Evolutionary conservation across 1,140 invertebrate species (phyloP), one percentile per base, ranked within the genome.

Genomic region (Thalassaphorura encarpata): DNA sequence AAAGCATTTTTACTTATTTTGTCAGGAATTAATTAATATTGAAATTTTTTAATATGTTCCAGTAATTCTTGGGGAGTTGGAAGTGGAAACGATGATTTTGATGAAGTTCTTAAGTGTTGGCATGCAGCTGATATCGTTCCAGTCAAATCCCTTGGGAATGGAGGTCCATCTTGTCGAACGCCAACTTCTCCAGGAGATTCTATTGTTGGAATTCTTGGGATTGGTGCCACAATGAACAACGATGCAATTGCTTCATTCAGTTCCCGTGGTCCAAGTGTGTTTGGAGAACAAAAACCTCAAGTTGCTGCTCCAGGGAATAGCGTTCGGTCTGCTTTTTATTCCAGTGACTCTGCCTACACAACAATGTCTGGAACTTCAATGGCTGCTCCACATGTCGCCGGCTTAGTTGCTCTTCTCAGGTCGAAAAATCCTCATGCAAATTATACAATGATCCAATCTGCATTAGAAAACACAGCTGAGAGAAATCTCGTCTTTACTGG

Each of bases 221-320:
- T 53, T 5, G 54, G 54, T 21, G 8, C 47, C n/a, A 51, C 48
- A 2, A 26, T 5, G 3, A 8, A 15, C 2, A 13, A 58, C 15
- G 45, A 47, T 23, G 15, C 3, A 16, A n/a, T 52, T 24, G n/a
- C 56, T 11, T 3, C 1, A 4, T 49, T 49, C 23, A 52, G 48
- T 3, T 15, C 26, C 3, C 33, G 26, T 15, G 55, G 55, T 0
- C 55, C 55, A 24, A 24, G 26, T 21, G 18, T 11, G 6, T 6
- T 13, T 21, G 40, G 24, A 21, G 31, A n/a, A 43, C 16, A 45
- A 1, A 57, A 57, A 52, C 55, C 55, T 2, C 56, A 62, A 8
- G 8, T 62, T 2, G 18, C 45, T 16, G 61, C 56, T 28, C 61
- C 61, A 4, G 59, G 54, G 5, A 18, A 39, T 11, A 24, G 50